Evolutionary conservation across 2,888 invertebrate species (phyloP).

Genomic region (Zeuzera pyrina): DNA sequence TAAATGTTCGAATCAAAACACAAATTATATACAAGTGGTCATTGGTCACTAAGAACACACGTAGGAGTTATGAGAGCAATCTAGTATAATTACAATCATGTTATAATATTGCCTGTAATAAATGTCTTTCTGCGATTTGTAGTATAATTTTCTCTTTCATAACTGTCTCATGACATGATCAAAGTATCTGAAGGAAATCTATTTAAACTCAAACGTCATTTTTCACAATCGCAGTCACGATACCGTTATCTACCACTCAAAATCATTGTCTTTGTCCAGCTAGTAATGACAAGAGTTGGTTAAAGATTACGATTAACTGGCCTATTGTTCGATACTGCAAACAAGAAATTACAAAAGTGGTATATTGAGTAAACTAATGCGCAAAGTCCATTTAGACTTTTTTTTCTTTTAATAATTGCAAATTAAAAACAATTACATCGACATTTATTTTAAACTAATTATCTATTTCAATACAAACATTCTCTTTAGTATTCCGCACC

Average conservation of each 20-base stretch:
- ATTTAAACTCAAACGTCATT: conserved; percentile 21
- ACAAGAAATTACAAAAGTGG: not conserved
- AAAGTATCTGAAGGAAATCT: conserved; percentile 20
- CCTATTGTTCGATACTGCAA: not conserved
- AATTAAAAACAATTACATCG: too few species aligned
- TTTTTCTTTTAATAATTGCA: not conserved
- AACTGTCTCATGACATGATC: conserved; percentile 23
- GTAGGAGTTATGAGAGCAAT: conserved; percentile 27
- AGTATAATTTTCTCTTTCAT: conserved; percentile 29
- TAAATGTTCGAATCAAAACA: too few species aligned
- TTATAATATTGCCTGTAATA: conserved; percentile 20
- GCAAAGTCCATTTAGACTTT: not conserved
- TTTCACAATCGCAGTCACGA: conserved; percentile 29
- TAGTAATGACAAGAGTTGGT: not conserved
- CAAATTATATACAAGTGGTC: too few species aligned
- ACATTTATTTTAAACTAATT: too few species aligned
- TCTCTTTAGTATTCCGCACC: too few species aligned
- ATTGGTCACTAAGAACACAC: too few species aligned
- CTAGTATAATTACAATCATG: conserved; percentile 15
- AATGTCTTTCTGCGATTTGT: conserved; percentile 21
- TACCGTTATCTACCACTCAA: conserved; percentile 15
- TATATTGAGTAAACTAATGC: not conserved
- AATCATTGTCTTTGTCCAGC: conserved; percentile 3
- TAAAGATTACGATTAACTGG: not conserved
- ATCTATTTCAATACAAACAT: too few species aligned